Conservation (phyloP, 2,888 invertebrate species). For the Lasioglossum morio region DNA sequence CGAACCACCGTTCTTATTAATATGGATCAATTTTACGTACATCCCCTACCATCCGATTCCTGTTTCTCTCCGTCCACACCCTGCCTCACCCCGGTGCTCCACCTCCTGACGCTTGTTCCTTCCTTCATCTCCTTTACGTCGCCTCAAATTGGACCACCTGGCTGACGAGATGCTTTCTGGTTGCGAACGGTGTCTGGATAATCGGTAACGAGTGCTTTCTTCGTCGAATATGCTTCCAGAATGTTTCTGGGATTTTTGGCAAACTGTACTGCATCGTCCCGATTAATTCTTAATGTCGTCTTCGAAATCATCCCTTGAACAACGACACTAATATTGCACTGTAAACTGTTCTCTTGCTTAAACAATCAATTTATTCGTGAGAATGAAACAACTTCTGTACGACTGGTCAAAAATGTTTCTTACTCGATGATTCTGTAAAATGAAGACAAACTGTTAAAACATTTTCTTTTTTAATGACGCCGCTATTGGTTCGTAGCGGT, state of each 20-base stretch:
- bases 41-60: background rate
- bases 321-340: no score
- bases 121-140: slow-evolving; percentile 11
- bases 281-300: background rate
- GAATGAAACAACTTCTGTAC: no score
- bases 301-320: no score
- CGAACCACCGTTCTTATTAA: slow-evolving; percentile 79
- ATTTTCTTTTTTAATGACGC: background rate
- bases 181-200: background rate
- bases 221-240: background rate
- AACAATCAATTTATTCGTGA: no score
- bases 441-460: background rate
- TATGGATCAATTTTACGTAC: slow-evolving; percentile 80
- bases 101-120: background rate
- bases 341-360: no score
- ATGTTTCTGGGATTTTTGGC: background rate
- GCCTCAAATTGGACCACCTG: slow-evolving; percentile 56
- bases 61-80: background rate
- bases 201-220: background rate
- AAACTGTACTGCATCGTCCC: background rate
- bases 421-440: no score
- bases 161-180: slow-evolving; percentile 24
- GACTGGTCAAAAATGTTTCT: no score
- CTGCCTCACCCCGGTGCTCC: background rate
- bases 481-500: background rate